Percentiles rank a stretch among this genome's conserved stretches.
Evolutionary conservation across 2,797 vertebrate species (phyloP).

Genomic region (Pempheris klunzingeri): DNA sequence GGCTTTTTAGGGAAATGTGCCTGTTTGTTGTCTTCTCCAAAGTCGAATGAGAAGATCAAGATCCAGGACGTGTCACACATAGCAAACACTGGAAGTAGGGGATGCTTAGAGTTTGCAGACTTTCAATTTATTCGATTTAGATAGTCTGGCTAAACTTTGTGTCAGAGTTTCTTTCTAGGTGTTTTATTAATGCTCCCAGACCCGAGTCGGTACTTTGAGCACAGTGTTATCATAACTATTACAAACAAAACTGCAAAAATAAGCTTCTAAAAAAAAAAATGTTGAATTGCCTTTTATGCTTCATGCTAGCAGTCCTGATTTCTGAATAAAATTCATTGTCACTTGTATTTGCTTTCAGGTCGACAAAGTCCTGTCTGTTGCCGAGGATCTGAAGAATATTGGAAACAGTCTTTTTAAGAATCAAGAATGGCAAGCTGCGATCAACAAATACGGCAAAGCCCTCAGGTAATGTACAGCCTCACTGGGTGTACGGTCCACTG

Average conservation of each 20-base stretch:
- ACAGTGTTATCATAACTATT: background rate
- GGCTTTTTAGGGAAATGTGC: conserved; percentile 13
- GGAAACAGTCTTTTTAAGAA: conserved; percentile 95
- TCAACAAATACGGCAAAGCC: conserved; percentile 94
- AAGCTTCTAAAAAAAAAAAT: background rate
- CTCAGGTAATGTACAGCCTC: conserved; percentile 86
- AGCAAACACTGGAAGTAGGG: background rate
- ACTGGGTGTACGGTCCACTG: background rate
- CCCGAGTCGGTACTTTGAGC: background rate
- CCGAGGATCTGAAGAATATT: conserved; percentile 95
- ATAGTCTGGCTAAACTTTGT: background rate
- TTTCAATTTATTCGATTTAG: background rate
- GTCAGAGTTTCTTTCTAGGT: too few relatives aligned
- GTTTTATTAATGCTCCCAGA: background rate
- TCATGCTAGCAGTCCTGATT: background rate
- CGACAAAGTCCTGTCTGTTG: conserved; percentile 90
- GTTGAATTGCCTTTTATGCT: background rate
- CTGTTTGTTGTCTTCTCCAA: conserved; percentile 3
- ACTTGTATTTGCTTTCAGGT: conserved; percentile 81
- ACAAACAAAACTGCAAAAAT: background rate
- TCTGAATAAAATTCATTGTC: background rate
- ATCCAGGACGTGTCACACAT: conserved; percentile 7
- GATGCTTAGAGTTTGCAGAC: background rate
- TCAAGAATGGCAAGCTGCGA: conserved; percentile 93
- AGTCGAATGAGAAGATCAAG: conserved; percentile 23